Percentiles rank a stretch among this genome's conserved stretches.
Conservation (phyloP, 1,140 invertebrate genomes). For the Drosophila teissieri region DNA sequence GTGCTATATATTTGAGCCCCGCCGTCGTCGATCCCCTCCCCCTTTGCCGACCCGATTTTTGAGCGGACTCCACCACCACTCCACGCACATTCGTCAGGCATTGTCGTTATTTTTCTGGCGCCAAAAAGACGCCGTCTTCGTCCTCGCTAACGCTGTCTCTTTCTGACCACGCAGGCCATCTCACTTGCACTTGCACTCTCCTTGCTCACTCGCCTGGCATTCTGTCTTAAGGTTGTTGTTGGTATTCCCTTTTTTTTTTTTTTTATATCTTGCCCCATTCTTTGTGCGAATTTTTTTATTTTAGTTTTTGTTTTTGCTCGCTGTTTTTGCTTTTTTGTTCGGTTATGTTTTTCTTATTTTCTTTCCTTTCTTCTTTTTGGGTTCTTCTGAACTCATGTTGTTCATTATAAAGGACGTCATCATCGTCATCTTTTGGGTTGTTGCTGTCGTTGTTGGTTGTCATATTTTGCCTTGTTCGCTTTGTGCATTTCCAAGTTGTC, state of each 20-base stretch:
- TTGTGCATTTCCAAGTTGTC: slow-evolving; percentile 72
- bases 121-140: slow-evolving; percentile 82
- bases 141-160: slow-evolving; percentile 25
- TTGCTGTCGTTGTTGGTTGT: slow-evolving; percentile 57
- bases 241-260: slow-evolving; percentile 18
- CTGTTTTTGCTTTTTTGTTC: slow-evolving; percentile 34
- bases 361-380: slow-evolving; percentile 43
- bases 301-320: slow-evolving; percentile 26
- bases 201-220: slow-evolving; percentile 12
- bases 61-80: slow-evolving; percentile 11
- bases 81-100: slow-evolving; percentile 75
- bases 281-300: slow-evolving; percentile 54
- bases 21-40: slow-evolving; percentile 19
- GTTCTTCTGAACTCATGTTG: slow-evolving; percentile 76
- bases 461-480: slow-evolving; percentile 71
- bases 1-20: slow-evolving; percentile 8
- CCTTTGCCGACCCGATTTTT: neutral
- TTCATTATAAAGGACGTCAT: slow-evolving; percentile 77
- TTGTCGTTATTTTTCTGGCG: slow-evolving; percentile 84
- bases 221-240: slow-evolving; percentile 22
- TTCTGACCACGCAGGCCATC: neutral
- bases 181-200: slow-evolving; percentile 10
- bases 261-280: slow-evolving; percentile 51
- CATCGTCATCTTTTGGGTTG: slow-evolving; percentile 52
- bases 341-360: slow-evolving; percentile 34